Percentiles rank a stretch among this genome's conserved stretches.
Evolutionary conservation across 2,797 vertebrate species (phyloP).

Genomic region (Borostomias antarcticus): DNA sequence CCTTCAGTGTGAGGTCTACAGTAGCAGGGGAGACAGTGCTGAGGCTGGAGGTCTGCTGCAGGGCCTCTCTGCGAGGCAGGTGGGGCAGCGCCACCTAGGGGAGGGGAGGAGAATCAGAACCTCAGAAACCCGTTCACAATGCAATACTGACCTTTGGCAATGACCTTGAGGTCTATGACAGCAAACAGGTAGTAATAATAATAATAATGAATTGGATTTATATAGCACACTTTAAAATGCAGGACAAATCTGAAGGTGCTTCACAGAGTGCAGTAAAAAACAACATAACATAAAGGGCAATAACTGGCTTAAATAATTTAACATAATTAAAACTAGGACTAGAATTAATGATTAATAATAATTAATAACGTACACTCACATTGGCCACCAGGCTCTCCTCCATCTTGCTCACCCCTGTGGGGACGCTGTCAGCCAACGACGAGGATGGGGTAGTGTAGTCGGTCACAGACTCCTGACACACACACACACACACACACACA

Average conservation of each 20-base stretch:
- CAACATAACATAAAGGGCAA: too few relatives aligned
- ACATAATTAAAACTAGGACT: too few relatives aligned
- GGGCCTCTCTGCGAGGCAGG: conserved; percentile 92
- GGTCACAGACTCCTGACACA: conserved; percentile 90
- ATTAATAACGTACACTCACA: conserved; percentile 89
- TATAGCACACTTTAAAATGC: too few relatives aligned
- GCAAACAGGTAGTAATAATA: too few relatives aligned
- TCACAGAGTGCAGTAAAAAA: too few relatives aligned
- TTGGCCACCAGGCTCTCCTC: conserved; percentile 94
- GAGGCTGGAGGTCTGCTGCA: conserved; percentile 94
- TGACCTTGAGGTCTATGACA: too few relatives aligned
- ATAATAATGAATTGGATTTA: too few relatives aligned
- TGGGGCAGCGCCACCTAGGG: conserved; percentile 93
- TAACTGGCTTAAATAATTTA: too few relatives aligned
- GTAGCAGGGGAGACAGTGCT: conserved; percentile 97
- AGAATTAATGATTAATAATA: too few relatives aligned
- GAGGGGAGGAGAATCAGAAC: background rate
- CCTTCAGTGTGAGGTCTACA: conserved; percentile 98
- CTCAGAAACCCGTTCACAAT: too few relatives aligned
- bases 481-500: background rate
- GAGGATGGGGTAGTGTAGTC: conserved; percentile 96
- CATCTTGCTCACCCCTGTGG: conserved; percentile 89
- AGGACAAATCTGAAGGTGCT: too few relatives aligned
- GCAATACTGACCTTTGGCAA: too few relatives aligned
- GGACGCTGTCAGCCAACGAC: conserved; percentile 90